Evolutionary conservation across 1,140 invertebrate species (phyloP).

Genomic region (Caenorhabditis tropicalis): DNA sequence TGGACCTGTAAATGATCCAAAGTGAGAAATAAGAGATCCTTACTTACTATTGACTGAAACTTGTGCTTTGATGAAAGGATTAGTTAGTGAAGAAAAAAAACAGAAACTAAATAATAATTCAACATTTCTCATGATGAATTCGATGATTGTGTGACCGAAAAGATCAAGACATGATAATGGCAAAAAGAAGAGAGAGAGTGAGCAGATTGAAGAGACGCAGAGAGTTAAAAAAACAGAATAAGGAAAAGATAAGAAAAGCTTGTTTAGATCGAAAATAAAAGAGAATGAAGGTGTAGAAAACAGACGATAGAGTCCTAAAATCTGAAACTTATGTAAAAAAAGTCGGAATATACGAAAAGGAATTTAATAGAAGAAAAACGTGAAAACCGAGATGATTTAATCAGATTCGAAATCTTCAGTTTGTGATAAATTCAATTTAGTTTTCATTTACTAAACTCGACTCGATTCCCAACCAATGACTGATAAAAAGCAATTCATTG

Average conservation of each 20-base stretch:
- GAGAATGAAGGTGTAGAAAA: background rate
- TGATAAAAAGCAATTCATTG: slow-evolving; percentile 34
- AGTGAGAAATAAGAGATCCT: background rate
- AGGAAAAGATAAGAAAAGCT: slow-evolving; percentile 13
- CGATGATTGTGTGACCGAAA: background rate
- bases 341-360: no score
- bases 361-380: no score
- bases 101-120: background rate
- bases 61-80: no score
- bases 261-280: background rate
- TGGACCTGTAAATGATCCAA: background rate
- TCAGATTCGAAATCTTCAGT: no score
- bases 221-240: background rate
- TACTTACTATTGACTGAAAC: slow-evolving; percentile 3
- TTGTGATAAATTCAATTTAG: no score
- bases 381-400: no score
- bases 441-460: background rate
- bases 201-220: background rate
- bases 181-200: background rate
- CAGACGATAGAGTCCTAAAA: no score
- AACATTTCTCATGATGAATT: background rate
- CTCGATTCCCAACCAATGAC: background rate
- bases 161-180: background rate
- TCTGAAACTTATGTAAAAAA: no score
- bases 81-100: background rate